Evolutionary conservation across 2,113 vertebrate genomes (phyloP).

Genomic region (Paralichthys olivaceus): DNA sequence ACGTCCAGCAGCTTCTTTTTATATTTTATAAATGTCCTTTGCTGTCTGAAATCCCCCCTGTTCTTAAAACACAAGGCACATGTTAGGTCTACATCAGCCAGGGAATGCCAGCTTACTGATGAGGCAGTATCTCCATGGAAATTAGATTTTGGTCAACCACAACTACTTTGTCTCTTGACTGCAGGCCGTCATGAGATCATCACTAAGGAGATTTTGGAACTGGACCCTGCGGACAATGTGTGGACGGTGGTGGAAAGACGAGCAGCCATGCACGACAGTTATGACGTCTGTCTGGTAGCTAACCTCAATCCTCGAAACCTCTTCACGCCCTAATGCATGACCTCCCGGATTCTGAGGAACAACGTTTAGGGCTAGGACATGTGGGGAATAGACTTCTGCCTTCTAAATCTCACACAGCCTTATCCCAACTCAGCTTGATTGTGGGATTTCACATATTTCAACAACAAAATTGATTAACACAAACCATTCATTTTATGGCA

Average conservation of each 20-base stretch:
- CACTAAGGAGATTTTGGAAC: constrained; percentile 90
- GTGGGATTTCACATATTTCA: neutral
- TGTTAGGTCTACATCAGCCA: neutral
- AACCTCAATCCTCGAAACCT: constrained; percentile 91
- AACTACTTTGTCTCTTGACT: constrained; percentile 30
- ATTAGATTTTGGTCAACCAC: constrained; percentile 30
- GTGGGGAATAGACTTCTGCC: neutral
- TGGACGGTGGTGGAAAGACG: constrained; percentile 89
- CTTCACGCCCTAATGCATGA: constrained; percentile 76
- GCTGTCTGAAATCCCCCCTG: neutral
- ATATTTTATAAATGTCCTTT: neutral
- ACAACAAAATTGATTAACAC: neutral
- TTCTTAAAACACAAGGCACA: neutral
- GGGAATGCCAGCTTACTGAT: constrained; percentile 5
- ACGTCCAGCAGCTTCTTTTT: neutral
- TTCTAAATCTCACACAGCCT: neutral
- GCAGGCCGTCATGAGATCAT: constrained; percentile 93
- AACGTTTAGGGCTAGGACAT: constrained; percentile 10
- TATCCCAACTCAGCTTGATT: neutral
- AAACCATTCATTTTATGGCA: no score
- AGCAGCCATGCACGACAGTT: constrained; percentile 90
- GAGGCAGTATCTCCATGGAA: constrained; percentile 3
- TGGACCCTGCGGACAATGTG: constrained; percentile 89
- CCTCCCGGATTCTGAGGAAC: constrained; percentile 75
- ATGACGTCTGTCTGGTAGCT: constrained; percentile 92